phyloP scores from a whole-genome alignment of 2,797 vertebrate species.

The Fringilla coelebs region DNA sequence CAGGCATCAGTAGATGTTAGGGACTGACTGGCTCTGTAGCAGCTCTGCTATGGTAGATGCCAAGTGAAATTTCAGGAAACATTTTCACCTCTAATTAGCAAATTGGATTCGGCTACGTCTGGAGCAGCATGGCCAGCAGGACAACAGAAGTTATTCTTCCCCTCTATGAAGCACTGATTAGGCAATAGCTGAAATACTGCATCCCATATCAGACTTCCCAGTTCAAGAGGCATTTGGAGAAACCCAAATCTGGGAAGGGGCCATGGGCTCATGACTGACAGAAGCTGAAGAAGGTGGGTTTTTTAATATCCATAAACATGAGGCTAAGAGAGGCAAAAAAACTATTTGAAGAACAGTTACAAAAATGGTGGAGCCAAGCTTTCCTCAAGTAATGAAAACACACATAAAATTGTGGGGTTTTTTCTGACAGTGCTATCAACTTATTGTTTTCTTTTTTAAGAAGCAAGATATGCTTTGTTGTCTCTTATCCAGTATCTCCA shows the following conservation, averaged over 20 bases:
- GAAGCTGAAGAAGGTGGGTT: neutral
- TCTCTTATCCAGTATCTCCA: neutral
- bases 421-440: neutral
- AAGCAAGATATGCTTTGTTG: neutral
- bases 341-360: neutral
- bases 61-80: neutral
- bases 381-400: neutral
- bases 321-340: neutral
- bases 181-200: neutral
- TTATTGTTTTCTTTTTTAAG: neutral
- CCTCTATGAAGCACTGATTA: neutral
- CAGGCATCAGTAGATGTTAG: neutral
- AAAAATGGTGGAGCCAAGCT: neutral
- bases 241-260: neutral
- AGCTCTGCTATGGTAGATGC: neutral
- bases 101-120: rapidly evolving
- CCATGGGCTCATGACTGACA: neutral
- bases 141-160: neutral
- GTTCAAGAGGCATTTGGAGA: neutral
- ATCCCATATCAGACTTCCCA: neutral
- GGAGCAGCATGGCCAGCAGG: neutral
- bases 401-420: rapidly evolving
- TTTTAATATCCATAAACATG: neutral
- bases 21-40: neutral
- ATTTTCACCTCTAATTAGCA: neutral